These are phyloP conservation scores for Allophyes oxyacanthae DNA, from an alignment of 2,888 invertebrate species.

Conservation along the genomic window DNA sequence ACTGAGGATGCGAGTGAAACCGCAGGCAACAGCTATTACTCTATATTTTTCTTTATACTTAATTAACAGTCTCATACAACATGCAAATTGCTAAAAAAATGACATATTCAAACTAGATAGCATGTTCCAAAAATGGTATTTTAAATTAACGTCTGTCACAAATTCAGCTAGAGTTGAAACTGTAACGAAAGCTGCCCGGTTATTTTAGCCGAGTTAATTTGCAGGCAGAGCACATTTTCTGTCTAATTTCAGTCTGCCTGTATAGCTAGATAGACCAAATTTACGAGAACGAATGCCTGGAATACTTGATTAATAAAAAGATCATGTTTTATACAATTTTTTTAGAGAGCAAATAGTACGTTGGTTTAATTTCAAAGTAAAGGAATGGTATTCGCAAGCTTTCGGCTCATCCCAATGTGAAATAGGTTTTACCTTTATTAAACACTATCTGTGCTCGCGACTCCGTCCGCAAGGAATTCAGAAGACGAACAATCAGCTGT, in stretches of 20 bases:
- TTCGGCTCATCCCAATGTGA: too few species aligned
- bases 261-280: not conserved
- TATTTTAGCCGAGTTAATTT: slow-evolving; percentile 1
- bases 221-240: slow-evolving; percentile 1
- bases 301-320: not conserved
- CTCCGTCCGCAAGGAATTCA: too few species aligned
- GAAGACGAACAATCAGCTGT: too few species aligned
- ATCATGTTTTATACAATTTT: not conserved
- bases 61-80: not conserved
- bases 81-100: not conserved
- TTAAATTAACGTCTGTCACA: not conserved
- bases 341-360: too few species aligned
- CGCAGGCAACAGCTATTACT: too few species aligned
- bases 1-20: too few species aligned
- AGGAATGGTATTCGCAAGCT: too few species aligned
- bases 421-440: too few species aligned
- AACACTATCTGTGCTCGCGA: too few species aligned
- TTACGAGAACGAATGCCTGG: not conserved
- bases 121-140: slow-evolving; percentile 3
- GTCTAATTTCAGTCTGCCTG: not conserved
- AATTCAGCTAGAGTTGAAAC: not conserved
- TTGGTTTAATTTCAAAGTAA: too few species aligned
- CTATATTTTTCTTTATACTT: too few species aligned
- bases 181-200: not conserved
- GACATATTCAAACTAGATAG: not conserved